Evolutionary conservation across 2,113 vertebrate genomes (phyloP), one percentile per base, ranked within the genome.

Genomic region (Meriones unguiculatus): DNA sequence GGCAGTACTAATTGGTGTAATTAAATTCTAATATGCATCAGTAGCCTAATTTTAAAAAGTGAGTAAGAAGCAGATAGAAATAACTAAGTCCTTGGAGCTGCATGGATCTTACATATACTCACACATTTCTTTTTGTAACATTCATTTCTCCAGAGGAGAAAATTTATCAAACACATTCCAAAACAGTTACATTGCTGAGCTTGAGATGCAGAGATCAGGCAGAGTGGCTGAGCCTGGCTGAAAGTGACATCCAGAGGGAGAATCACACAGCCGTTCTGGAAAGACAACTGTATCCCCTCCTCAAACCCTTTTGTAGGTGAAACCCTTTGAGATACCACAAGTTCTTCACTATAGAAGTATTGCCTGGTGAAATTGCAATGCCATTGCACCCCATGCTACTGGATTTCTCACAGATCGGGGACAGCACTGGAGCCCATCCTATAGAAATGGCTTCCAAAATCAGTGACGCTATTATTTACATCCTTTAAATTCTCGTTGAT

Each of bases 21-120:
- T 98, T 99, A 99, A 98, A 98, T 98, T 98, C 98, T 98, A 98
- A 98, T 98, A 98, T 98, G 97, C 98, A 98, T 98, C 98, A 98
- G 98, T 98, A 98, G 96, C 96, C 96, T 98, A 98, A 98, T 98
- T 98, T 98, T 97, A 95, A 97, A 95, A 95, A 96, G 73, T 98
- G 95, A 97, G 97, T 95, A 98, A 97, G 96, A 96, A 69, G 97
- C 87, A 97, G 80, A 93, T 95, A 96, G 82, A 93, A 97, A 98
- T 94, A 97, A 97, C 94, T 94, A 87, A 91, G 87, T 97, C 94
- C 94, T 94, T 91, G 76, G 97, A 98, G 96, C 46, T 97, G 87
- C 57, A 93, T 50, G 84, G 57, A 86, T 93, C 52, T 94, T 72
- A 94, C 96, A 87, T 95, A 70, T 95, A 96, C 64, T 54, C 90